phyloP scores from a whole-genome alignment of 2,113 vertebrate species.

The Stigmatopora nigra region DNA sequence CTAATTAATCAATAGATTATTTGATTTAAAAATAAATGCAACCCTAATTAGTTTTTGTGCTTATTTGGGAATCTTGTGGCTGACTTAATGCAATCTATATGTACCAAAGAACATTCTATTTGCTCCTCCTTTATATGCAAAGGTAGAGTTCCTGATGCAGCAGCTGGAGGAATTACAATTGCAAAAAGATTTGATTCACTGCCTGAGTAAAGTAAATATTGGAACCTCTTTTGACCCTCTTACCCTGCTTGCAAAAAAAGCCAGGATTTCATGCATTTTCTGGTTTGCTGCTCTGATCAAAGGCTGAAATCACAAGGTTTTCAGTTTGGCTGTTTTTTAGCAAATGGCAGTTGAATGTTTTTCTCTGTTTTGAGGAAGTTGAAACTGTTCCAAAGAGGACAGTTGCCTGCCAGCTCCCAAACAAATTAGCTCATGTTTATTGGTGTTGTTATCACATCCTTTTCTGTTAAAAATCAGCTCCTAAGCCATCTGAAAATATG shows the following conservation, averaged over 20 bases:
- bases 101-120: background rate
- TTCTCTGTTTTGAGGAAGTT: too few species aligned
- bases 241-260: background rate
- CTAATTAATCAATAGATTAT: too few species aligned
- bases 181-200: background rate
- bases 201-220: background rate
- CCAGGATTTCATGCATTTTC: background rate
- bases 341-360: too few species aligned
- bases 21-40: too few species aligned
- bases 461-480: too few species aligned
- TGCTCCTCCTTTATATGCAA: background rate
- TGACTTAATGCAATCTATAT: background rate
- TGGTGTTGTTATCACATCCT: too few species aligned
- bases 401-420: too few species aligned
- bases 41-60: background rate
- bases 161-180: background rate
- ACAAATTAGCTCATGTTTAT: too few species aligned
- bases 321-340: too few species aligned
- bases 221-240: background rate
- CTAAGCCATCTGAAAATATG: too few species aligned
- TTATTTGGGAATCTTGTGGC: background rate
- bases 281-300: background rate
- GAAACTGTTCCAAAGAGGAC: too few species aligned
- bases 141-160: background rate
- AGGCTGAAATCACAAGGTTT: too few species aligned